These are phyloP conservation scores for Idaea straminata DNA, from an alignment of 2,888 invertebrate genomes.

Conservation along the genomic window DNA sequence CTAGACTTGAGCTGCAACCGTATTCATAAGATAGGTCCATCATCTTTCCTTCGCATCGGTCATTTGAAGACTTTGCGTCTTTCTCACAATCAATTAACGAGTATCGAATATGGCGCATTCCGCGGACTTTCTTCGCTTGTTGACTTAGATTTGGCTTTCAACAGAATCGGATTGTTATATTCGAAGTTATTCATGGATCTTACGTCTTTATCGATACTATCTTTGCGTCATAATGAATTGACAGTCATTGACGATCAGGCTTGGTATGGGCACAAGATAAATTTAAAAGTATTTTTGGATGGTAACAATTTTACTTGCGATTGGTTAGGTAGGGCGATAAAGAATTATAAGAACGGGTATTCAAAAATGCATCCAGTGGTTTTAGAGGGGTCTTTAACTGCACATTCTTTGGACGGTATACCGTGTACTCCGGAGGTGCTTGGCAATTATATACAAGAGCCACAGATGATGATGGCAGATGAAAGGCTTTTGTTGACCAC, in stretches of 20 bases:
- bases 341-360: conserved; percentile 57
- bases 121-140: conserved; percentile 45
- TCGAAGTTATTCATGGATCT: conserved; percentile 60
- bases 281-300: conserved; percentile 55
- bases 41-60: conserved; percentile 45
- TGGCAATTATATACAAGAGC: conserved; percentile 22
- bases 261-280: conserved; percentile 55
- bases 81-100: conserved; percentile 46
- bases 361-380: conserved; percentile 57
- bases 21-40: conserved; percentile 52
- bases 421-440: conserved; percentile 44
- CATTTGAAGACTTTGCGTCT: conserved; percentile 53
- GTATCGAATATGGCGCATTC: conserved; percentile 58
- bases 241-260: conserved; percentile 45
- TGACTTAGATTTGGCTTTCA: conserved; percentile 49
- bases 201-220: conserved; percentile 48
- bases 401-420: conserved; percentile 57
- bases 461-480: conserved; percentile 37
- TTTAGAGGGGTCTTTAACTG: conserved; percentile 26
- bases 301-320: conserved; percentile 60
- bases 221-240: conserved; percentile 53
- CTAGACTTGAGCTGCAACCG: conserved; percentile 57
- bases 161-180: conserved; percentile 50
- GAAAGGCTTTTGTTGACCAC: conserved; percentile 57
- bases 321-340: conserved; percentile 57